Conservation (phyloP, 2,888 invertebrate genomes). For the Spodoptera picta region DNA sequence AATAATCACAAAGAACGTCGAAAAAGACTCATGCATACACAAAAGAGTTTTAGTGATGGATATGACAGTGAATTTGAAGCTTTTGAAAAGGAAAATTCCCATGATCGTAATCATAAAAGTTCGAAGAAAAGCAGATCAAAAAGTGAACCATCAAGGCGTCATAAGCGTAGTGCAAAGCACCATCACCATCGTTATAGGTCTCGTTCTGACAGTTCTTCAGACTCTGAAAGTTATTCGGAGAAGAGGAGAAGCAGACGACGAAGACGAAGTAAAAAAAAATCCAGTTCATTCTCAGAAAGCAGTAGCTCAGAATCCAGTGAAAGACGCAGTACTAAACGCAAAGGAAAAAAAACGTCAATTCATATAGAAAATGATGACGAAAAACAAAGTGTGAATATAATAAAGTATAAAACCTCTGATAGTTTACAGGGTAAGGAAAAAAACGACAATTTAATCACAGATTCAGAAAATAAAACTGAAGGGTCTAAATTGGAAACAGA, state of each 20-base stretch:
- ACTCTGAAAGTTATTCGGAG: conserved; percentile 73
- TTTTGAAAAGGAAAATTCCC: conserved; percentile 62
- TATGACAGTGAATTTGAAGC: conserved; percentile 82
- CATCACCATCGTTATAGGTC: conserved; percentile 70
- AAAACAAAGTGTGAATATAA: conserved; percentile 84
- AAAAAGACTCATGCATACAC: conserved; percentile 74
- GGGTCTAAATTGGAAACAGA: conserved; percentile 68
- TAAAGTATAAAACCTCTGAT: conserved; percentile 78
- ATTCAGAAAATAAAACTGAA: conserved; percentile 53
- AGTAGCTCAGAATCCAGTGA: conserved; percentile 83
- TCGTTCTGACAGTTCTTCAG: conserved; percentile 77
- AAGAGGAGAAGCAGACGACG: conserved; percentile 80
- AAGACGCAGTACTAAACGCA: conserved; percentile 78
- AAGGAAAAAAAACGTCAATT: conserved; percentile 84
- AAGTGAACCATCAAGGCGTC: conserved; percentile 81
- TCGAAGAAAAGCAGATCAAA: conserved; percentile 83
- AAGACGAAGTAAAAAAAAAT: conserved; percentile 81
- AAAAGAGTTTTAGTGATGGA: conserved; percentile 87
- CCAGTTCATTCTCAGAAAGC: conserved; percentile 79
- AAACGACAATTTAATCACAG: conserved; percentile 54
- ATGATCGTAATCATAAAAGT: conserved; percentile 68
- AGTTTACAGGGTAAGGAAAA: conserved; percentile 60
- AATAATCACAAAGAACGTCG: conserved; percentile 75
- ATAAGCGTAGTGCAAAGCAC: conserved; percentile 71
- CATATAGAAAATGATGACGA: conserved; percentile 81